Base-by-base conservation (phyloP, 37 sponge, comb jelly and placozoan species). In the Geodia barretti region DNA sequence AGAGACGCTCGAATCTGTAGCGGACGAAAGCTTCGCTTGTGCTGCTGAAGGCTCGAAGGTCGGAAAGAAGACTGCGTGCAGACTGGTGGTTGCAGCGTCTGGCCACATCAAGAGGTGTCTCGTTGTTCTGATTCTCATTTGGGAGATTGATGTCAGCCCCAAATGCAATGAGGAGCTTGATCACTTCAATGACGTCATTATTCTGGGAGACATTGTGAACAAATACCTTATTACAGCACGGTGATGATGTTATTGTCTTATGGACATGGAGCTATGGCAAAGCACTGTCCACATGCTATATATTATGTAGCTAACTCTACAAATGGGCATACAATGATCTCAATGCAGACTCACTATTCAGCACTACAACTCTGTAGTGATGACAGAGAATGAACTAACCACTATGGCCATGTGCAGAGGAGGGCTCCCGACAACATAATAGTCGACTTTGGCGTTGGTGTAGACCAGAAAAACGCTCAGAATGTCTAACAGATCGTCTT, bases 51-150 rank as follows among this genome's bases (percentile, higher is more conserved):
- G 81, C 81, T 70, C 72, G 35, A 23, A 80, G 72, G 1, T 80
- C 31, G 3, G 69, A 20, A 24, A 80, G 26, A 3, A 80, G 43
- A 24, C n/a, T 29, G 30, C 69, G 70, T 28, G 69, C 42, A 20
- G 37, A 1, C 1, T 68, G 60, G 14, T 47, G 54, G 23, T 25
- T 28, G 8, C 72, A 62, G 21, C 69, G 43, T 39, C 69, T 24
- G 30, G 60, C 71, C 19, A 80, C 60, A 34, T 80, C 81, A 38
- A 80, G 62, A 2, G 81, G 81, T 31, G 81, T 80, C 54, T 83
- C 54, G 58, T 73, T 37, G 62, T 68, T 60, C 38, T 71, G 39
- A 32, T 80, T 70, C 34, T 37, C 43, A 37, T 72, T 62, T 17
- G 23, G 39, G 25, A 32, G 35, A 69, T 80, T 80, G 37, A 80